Base-by-base conservation (phyloP, 2,113 vertebrate genomes). In the Lagopus leucura region DNA sequence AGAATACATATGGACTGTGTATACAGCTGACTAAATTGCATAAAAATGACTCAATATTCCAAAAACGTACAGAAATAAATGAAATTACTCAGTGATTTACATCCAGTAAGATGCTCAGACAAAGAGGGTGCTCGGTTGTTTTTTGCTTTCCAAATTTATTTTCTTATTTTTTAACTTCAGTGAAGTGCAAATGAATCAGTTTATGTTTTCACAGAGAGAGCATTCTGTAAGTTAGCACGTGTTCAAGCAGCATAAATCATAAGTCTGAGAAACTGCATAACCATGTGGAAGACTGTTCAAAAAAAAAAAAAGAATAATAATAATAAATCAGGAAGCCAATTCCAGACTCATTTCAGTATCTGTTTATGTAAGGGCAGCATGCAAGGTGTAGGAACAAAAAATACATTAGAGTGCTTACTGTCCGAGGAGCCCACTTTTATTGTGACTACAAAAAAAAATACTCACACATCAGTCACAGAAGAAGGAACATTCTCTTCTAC, bases 401-500 rank as follows among this genome's bases (percentile, higher is more conserved):
- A 32, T 38, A 8, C 17, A 28, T 10, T 80, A 71, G 45, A 42
- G 22, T 18, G 61, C 54, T 34, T 61, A 66, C 9, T 36, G 30
- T 64, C 34, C 28, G 69, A 70, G 70, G 11, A 94, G 45, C 3
- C 14, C 64, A 38, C 79, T 88, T 40, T 70, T 66, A 73, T 7
- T 64, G 13, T 22, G 32, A 52, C 54, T 66, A 72, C 13, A 83
- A 92, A 96, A 48, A 96, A 50, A 50, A 94, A 96, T 93, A 98
- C 98, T 98, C 94, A 98, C 98, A 98, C 98, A 27, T 98, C 98
- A 93, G 98, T 98, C 85, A 98, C 98, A 1, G 98, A 98, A 30
- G 98, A 98, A 95, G 98, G 98, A 85, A 98, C 98, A 8, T 98
- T 98, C 82, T 98, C 98, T 87, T 98, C 98, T 93, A 98, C 98